Base-by-base conservation (phyloP, 2,888 invertebrate genomes). In the Sylvicola cinctus region DNA sequence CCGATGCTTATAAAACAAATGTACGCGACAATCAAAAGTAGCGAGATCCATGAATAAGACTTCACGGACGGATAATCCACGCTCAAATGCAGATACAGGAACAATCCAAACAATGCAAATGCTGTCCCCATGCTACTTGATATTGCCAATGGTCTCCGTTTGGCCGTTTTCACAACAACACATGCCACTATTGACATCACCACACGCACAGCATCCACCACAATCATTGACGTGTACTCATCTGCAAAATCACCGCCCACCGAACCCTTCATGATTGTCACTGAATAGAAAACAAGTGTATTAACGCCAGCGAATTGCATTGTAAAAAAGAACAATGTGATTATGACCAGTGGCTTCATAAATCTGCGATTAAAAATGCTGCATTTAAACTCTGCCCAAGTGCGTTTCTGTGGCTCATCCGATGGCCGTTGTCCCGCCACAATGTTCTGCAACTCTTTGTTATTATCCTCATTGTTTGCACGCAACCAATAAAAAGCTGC, bases 261-360 rank as follows among this genome's bases (percentile, higher is more conserved):
- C 16, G 61, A 62, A 34, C 63, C 60, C 44, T 68, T 60, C 43
- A 72, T 65, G 28, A 71, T 65, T 35, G 63, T 58, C 33, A 73
- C 68, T 1, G 70, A 68, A 48, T 74, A 74, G 49, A 71, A 74
- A 1, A 65, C 65, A 1, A 74, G 60, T 1, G 70, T 70, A 40
- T 72, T 72, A 0, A 70, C 63, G 1, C 74, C 74, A 14, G 69
- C 65, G 46, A 72, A 69, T 45, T 74, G 73, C 35, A 65, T 62
- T 1, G 66, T 62, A 14, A 67, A 52, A 44, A 73, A 72, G 45
- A 71, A 70, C 7, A 64, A 44, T n/a, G 65, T 60, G 52, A 73
- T 62, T 15, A 74, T 66, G 2, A 63, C 47, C 17, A 74, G 49
- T 0, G 74, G 73, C 42, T 66, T 68, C 17, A 66, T 44, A 29